Evolutionary conservation across 2,888 invertebrate species (phyloP).

Genomic region (Conops quadrifasciatus): DNA sequence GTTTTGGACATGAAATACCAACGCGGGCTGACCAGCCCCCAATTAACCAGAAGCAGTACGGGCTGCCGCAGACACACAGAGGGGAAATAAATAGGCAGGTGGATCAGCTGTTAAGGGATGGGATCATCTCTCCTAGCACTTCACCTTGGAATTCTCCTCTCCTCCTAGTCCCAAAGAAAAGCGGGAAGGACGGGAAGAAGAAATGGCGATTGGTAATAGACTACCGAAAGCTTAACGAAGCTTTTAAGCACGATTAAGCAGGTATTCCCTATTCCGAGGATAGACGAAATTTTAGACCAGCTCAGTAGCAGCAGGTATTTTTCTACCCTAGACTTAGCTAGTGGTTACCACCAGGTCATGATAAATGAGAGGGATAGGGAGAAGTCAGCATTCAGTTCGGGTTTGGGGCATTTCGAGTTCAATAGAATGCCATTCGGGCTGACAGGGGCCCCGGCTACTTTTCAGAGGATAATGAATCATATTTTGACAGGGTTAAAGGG

Average conservation of each 20-base stretch:
- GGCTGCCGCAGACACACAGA: background rate
- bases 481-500: background rate
- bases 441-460: constrained; percentile 50
- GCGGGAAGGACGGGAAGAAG: background rate
- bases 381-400: background rate
- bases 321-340: constrained; percentile 63
- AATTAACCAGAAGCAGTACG: constrained; percentile 9
- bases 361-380: background rate
- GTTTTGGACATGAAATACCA: background rate
- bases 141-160: background rate
- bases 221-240: no score
- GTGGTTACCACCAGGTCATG: constrained; percentile 57
- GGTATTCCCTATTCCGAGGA: constrained; percentile 27
- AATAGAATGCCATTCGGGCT: constrained; percentile 52
- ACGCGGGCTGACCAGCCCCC: background rate
- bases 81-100: background rate
- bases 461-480: constrained; percentile 17
- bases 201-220: background rate
- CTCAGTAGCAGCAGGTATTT: constrained; percentile 19
- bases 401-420: constrained; percentile 49
- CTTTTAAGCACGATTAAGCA: constrained; percentile 9
- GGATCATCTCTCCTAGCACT: background rate
- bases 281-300: constrained; percentile 29
- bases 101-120: background rate
- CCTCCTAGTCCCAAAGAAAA: background rate